These are phyloP conservation scores for Dryomyza anilis DNA, from an alignment of 2,888 invertebrate genomes.

Conservation along the genomic window DNA sequence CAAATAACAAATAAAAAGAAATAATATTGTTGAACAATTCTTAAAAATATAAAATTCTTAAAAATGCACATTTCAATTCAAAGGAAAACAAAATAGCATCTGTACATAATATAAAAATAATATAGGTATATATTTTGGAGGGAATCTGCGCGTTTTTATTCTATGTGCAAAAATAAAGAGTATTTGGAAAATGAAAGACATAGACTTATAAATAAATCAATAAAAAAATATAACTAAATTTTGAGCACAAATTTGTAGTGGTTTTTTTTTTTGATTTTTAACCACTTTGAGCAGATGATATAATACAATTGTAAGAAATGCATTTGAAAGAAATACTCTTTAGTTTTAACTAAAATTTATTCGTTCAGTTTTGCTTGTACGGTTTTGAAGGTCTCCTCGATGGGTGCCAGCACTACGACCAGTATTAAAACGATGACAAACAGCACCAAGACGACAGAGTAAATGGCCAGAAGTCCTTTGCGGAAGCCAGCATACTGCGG, in stretches of 20 bases:
- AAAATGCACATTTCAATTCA: no score
- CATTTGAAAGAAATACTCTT: not conserved
- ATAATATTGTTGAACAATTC: no score
- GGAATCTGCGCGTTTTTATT: not conserved
- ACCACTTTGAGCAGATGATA: not conserved
- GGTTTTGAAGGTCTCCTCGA: conserved; percentile 66
- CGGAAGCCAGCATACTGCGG: conserved; percentile 77
- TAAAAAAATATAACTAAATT: conserved; percentile 6
- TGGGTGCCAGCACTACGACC: conserved; percentile 76
- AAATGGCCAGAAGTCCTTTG: conserved; percentile 77
- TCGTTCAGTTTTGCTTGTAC: conserved; percentile 34
- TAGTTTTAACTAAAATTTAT: conserved; percentile 7
- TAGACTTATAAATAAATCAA: no score
- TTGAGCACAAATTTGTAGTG: no score
- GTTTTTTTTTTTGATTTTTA: not conserved
- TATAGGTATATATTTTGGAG: conserved; percentile 2
- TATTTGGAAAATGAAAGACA: not conserved
- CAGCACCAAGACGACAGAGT: conserved; percentile 72
- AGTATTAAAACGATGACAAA: conserved; percentile 77
- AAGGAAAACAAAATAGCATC: no score
- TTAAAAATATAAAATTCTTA: conserved; percentile 6
- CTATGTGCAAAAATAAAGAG: not conserved
- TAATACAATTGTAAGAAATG: not conserved
- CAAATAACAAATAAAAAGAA: conserved; percentile 14
- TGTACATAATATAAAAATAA: not conserved